Conservation (phyloP, 64 coral and sea anemone genomes). For the Stylophora pistillata region DNA sequence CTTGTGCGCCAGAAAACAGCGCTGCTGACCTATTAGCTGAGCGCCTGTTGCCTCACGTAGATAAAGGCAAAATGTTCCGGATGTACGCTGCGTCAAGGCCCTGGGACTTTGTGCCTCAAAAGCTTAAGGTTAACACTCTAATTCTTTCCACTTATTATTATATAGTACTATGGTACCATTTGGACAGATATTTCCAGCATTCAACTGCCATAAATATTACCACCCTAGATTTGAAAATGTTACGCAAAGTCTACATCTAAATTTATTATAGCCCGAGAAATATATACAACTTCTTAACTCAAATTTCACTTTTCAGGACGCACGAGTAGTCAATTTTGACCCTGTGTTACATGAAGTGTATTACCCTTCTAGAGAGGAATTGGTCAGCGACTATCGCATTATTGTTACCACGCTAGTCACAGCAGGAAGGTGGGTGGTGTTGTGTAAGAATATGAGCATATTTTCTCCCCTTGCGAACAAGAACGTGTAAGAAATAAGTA, state of each 20-base stretch:
- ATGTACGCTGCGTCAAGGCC: slow-evolving; percentile 73
- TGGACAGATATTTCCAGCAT: too few species aligned
- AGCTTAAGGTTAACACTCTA: slow-evolving; percentile 39
- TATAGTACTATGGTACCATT: background rate
- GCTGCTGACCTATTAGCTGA: slow-evolving; percentile 88
- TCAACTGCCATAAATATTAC: too few species aligned
- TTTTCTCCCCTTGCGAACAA: too few species aligned
- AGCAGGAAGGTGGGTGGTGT: slow-evolving; percentile 51
- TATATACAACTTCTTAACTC: too few species aligned
- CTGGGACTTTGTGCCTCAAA: slow-evolving; percentile 70
- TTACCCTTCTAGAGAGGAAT: slow-evolving; percentile 58
- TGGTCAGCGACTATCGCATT: slow-evolving; percentile 53
- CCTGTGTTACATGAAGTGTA: slow-evolving; percentile 43
- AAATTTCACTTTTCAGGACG: slow-evolving; percentile 23
- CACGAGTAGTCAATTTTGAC: slow-evolving; percentile 73
- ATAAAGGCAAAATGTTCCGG: slow-evolving; percentile 61
- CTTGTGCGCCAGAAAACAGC: slow-evolving; percentile 91
- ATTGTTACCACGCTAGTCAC: slow-evolving; percentile 69
- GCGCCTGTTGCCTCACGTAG: slow-evolving; percentile 55
- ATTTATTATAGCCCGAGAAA: too few species aligned
- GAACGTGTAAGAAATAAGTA: too few species aligned
- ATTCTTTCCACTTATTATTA: background rate
- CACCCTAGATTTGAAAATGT: too few species aligned
- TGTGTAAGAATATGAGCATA: too few species aligned
- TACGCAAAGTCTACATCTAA: too few species aligned